Evolutionary conservation across 2,888 invertebrate species (phyloP).

Genomic region (Pseudococcus longispinus): DNA sequence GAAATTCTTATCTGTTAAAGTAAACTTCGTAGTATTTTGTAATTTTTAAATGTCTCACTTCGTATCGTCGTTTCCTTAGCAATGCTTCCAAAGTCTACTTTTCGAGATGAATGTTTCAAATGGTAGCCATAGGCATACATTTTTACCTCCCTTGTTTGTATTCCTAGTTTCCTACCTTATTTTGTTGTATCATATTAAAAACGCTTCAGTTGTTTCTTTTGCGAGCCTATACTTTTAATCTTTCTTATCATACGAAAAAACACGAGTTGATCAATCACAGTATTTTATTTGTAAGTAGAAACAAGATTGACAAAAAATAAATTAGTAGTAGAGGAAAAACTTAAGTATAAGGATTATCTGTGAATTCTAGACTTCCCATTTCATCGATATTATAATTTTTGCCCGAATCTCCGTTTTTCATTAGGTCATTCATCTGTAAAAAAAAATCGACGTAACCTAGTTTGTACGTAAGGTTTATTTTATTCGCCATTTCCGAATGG

Average conservation of each 20-base stretch:
- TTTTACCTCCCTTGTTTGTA: neutral
- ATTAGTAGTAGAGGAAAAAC: neutral
- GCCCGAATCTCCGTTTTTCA: neutral
- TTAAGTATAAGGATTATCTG: slow-evolving; percentile 21
- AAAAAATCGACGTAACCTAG: neutral
- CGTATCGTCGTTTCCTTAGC: neutral
- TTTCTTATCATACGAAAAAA: neutral
- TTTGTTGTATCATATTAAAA: neutral
- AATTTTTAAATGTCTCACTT: neutral
- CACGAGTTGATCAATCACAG: neutral
- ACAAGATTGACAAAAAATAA: neutral
- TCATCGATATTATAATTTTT: slow-evolving; percentile 33
- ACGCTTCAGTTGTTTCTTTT: neutral
- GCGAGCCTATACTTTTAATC: neutral
- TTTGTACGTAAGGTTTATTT: neutral
- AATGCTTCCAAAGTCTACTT: neutral
- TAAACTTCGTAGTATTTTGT: neutral
- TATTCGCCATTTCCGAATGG: neutral
- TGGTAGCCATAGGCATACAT: neutral
- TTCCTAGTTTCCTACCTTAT: neutral
- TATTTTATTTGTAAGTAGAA: neutral
- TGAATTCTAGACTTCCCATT: slow-evolving; percentile 31
- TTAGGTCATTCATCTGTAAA: neutral
- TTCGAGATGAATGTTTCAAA: neutral
- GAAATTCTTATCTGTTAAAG: neutral